Evolutionary conservation across 2,797 vertebrate species (phyloP), one percentile per base, ranked within the genome.

Genomic region (Streptopelia turtur): DNA sequence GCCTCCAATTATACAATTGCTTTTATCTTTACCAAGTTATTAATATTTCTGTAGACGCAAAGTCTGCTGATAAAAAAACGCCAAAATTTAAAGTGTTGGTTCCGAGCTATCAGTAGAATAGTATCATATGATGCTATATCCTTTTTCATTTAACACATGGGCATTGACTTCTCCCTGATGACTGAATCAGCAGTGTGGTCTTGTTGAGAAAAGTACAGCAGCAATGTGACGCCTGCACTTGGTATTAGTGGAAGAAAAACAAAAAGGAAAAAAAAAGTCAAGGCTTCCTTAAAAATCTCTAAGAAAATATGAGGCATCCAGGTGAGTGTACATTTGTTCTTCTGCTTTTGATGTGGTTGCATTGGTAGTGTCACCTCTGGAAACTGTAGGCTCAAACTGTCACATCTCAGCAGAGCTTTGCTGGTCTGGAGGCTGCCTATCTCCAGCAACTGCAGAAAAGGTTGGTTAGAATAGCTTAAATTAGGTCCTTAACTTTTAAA

Each of bases 401-500:
- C 5, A 11, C 0, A 11, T 31, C 74, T 20, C 56, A 60, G 75
- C 91, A 63, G 83, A 71, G 45, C 37, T 78, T 66, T 69, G 49
- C n/a, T n/a, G 30, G n/a, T n/a, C 49, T 63, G 43, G 66, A 56
- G 43, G 16, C 28, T n/a, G 41, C 78, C 31, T 2, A 4, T 63
- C 60, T 53, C 53, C 68, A 53, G 53, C 1, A 5, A 41, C 0
- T 60, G 57, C 83, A 74, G 49, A 33, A 63, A 89, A 66, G 18
- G 20, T 89, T 85, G 60, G 52, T 63, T 77, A 63, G 31, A 71
- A 65, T 6, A 80, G 28, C 65, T 95, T 83, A 77, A 83, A 93
- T 89, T 43, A 88, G 39, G 57, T 75, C 25, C 61, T 94, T 89
- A 78, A 83, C 82, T 93, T 89, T 33, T 77, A 78, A 91, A 83